phyloP scores from a whole-genome alignment of 2,113 vertebrate species.

The Daboia siamensis region DNA sequence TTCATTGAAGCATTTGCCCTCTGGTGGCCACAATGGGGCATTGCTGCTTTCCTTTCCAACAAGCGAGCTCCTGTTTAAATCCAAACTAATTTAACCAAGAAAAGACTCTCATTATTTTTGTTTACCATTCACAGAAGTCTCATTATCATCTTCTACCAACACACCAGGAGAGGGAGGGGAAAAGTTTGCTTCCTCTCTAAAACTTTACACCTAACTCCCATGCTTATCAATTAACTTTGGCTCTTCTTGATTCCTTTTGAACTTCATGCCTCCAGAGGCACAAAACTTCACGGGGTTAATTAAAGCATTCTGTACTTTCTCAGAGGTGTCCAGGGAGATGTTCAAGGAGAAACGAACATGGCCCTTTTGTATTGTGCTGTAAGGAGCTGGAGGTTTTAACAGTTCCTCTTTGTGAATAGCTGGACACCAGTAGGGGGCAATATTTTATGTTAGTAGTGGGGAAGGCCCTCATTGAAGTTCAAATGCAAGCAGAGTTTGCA shows the following conservation, averaged over 20 bases:
- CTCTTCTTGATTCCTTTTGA: background rate
- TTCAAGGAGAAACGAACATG: background rate
- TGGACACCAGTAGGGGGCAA: background rate
- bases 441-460: background rate
- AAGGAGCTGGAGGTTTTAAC: background rate
- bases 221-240: background rate
- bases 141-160: background rate
- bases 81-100: background rate
- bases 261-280: background rate
- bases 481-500: background rate
- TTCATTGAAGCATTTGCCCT: background rate
- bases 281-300: background rate
- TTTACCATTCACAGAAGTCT: background rate
- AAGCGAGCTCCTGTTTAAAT: background rate
- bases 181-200: background rate
- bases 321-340: background rate
- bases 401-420: background rate
- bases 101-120: background rate
- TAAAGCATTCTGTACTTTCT: background rate
- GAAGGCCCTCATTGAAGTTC: background rate
- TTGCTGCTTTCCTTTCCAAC: background rate
- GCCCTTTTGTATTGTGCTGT: background rate
- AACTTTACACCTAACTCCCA: conserved; percentile 2
- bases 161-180: background rate
- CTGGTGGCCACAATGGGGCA: background rate